phyloP scores from a whole-genome alignment of 1,140 invertebrate species.

The Vanessa tameamea region DNA sequence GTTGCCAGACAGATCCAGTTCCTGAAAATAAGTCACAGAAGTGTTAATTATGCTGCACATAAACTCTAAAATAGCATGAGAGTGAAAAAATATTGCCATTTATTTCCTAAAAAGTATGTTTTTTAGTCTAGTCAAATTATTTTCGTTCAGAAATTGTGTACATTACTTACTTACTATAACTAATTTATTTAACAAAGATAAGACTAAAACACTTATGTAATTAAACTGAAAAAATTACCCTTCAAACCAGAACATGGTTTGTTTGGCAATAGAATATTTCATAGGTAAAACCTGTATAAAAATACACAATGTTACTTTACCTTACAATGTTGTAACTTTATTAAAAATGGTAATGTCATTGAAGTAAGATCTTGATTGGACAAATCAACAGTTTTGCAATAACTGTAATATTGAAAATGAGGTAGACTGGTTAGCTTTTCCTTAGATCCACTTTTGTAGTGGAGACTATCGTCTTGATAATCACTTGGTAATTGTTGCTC shows the following conservation, averaged over 20 bases:
- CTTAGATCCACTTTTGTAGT: constrained; percentile 49
- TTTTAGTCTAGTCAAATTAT: background rate
- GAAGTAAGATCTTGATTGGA: constrained; percentile 64
- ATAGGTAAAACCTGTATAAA: no score
- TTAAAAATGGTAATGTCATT: constrained; percentile 54
- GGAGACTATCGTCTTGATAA: constrained; percentile 43
- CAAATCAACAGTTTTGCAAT: constrained; percentile 64
- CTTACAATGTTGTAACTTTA: constrained; percentile 68
- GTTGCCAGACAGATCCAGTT: constrained; percentile 63
- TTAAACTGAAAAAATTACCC: no score
- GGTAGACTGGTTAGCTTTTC: constrained; percentile 60
- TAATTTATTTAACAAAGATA: no score
- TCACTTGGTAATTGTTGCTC: constrained; percentile 77
- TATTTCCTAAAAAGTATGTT: no score
- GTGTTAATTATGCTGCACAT: background rate
- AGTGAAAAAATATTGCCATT: constrained; percentile 1
- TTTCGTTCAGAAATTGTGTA: no score
- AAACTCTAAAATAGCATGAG: no score
- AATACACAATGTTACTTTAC: constrained; percentile 35
- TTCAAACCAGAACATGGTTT: no score
- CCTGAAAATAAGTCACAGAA: constrained; percentile 51
- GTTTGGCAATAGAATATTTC: no score
- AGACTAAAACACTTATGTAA: no score
- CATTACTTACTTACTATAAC: no score
- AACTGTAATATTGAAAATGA: constrained; percentile 69